A percentile compares a stretch with the other conserved stretches of the same genome.
phyloP scores from a whole-genome alignment of 1,140 invertebrate species.

The Drosophila obscura region DNA sequence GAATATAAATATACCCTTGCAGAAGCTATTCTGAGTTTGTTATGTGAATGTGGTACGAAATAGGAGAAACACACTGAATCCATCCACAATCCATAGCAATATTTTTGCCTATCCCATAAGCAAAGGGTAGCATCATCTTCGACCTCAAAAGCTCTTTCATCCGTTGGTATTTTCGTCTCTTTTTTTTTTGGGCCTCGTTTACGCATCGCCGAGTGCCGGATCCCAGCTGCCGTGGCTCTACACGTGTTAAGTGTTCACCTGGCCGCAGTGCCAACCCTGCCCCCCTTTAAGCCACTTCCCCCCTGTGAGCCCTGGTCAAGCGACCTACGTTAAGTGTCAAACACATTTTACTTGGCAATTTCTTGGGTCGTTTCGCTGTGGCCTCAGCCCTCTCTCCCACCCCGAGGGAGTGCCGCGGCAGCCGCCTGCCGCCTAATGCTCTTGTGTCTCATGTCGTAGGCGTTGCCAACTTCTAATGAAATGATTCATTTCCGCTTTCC shows the following conservation, averaged over 20 bases:
- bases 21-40: too few species aligned
- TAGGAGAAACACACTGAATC: too few species aligned
- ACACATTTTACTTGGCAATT: constrained; percentile 77
- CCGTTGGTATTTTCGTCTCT: not conserved
- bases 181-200: constrained; percentile 11
- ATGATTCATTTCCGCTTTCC: constrained; percentile 81
- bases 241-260: constrained; percentile 53
- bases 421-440: constrained; percentile 43
- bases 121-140: not conserved
- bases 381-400: not conserved
- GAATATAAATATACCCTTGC: too few species aligned
- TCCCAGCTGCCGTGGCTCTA: constrained; percentile 5
- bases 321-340: constrained; percentile 80
- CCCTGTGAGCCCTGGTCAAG: constrained; percentile 29
- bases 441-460: constrained; percentile 74
- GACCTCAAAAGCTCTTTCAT: not conserved
- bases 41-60: too few species aligned
- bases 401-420: not conserved
- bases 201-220: constrained; percentile 14
- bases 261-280: not conserved
- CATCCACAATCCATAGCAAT: not conserved
- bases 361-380: constrained; percentile 68
- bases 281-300: not conserved
- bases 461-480: constrained; percentile 80
- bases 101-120: not conserved